A percentile compares a stretch with the other conserved stretches of the same genome.
phyloP scores from a whole-genome alignment of 2,888 invertebrate genomes.

The Sesia apiformis region DNA sequence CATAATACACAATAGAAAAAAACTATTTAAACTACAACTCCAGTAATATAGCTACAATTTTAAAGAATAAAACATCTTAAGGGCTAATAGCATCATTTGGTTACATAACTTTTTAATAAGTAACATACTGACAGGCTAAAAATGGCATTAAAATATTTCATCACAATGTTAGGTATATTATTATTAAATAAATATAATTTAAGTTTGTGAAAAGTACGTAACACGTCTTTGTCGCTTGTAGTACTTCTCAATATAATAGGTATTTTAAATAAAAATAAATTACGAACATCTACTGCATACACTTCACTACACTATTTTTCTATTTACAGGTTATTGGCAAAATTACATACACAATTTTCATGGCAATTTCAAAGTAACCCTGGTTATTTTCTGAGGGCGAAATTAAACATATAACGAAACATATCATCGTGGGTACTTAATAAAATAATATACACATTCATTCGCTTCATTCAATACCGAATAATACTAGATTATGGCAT shows the following conservation, averaged over 20 bases:
- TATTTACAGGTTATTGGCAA: not conserved
- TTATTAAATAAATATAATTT: conserved; percentile 34
- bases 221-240: conserved; percentile 1
- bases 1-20: conserved; percentile 66
- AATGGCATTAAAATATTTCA: conserved; percentile 68
- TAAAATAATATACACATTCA: not conserved
- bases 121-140: conserved; percentile 61
- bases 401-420: too few species aligned
- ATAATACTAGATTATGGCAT: conserved; percentile 62
- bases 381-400: not conserved
- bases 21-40: conserved; percentile 58
- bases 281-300: not conserved
- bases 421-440: too few species aligned
- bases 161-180: conserved; percentile 59
- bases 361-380: not conserved
- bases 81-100: conserved; percentile 66
- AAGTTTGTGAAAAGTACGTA: conserved; percentile 7
- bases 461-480: conserved; percentile 7
- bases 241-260: conserved; percentile 7
- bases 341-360: not conserved
- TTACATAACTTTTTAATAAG: conserved; percentile 61
- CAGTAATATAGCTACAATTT: conserved; percentile 30
- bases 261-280: conserved; percentile 3
- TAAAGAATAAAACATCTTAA: conserved; percentile 64
- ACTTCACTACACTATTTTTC: not conserved